Evolutionary conservation across 2,797 vertebrate genomes (phyloP).

Genomic region (Ciconia nigra): DNA sequence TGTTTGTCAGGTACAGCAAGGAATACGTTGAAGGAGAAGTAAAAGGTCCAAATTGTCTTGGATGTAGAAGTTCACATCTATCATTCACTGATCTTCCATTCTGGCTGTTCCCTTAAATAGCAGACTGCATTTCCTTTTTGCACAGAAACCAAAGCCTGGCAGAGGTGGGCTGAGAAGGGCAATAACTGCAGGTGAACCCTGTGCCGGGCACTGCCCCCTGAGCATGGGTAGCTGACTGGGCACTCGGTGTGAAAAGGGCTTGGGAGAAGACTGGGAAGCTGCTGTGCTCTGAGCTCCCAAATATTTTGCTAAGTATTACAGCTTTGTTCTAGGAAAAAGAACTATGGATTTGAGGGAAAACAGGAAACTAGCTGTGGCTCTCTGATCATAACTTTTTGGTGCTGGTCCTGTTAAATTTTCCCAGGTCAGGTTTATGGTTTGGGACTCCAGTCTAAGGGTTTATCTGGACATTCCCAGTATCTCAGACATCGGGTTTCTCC

Average conservation of each 20-base stretch:
- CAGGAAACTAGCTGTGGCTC: fast-evolving
- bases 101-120: neutral
- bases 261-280: neutral
- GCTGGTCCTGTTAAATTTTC: neutral
- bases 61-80: neutral
- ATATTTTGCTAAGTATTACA: neutral
- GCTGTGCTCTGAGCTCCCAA: neutral
- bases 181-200: neutral
- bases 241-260: fast-evolving
- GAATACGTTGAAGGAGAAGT: neutral
- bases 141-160: neutral
- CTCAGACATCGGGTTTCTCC: too few species aligned
- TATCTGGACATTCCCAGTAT: neutral
- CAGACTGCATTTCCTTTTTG: neutral
- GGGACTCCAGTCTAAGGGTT: neutral
- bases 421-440: neutral
- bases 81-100: neutral
- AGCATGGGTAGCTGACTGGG: neutral
- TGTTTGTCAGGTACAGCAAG: neutral
- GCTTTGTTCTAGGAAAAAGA: neutral
- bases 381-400: neutral
- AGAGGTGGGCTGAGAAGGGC: neutral
- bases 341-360: neutral
- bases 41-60: neutral
- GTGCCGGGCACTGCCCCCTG: fast-evolving